Conservation (phyloP, 2,113 vertebrate genomes). For the Genyomyrus donnyi region DNA sequence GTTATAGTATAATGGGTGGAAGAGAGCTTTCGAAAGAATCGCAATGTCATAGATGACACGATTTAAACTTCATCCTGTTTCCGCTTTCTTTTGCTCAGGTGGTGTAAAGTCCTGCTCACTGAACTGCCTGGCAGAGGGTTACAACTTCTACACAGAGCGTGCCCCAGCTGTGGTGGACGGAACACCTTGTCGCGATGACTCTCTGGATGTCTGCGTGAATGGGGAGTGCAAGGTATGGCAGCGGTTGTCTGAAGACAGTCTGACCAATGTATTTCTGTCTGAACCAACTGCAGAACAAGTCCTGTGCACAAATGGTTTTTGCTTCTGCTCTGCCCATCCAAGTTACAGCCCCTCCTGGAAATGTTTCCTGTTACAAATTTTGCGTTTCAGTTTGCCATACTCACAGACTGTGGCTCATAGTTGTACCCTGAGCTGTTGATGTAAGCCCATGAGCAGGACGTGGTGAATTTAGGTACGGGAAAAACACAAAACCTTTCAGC, state of each 20-base stretch:
- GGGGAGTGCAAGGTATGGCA: conserved; percentile 90
- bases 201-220: conserved; percentile 87
- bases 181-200: conserved; percentile 80
- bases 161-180: conserved; percentile 90
- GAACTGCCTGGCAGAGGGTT: conserved; percentile 91
- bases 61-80: neutral
- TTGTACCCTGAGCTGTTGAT: neutral
- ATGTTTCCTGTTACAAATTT: neutral
- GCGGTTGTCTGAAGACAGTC: neutral
- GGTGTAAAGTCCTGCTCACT: conserved; percentile 94
- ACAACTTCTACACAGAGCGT: conserved; percentile 97
- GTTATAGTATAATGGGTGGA: neutral
- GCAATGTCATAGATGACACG: neutral
- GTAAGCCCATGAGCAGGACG: neutral
- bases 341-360: neutral
- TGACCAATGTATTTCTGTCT: neutral
- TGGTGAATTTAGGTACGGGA: neutral
- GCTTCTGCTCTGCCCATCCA: neutral
- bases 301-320: neutral
- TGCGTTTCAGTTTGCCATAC: neutral
- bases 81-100: conserved; percentile 51
- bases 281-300: neutral
- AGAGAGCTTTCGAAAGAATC: neutral
- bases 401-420: neutral
- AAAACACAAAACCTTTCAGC: neutral